A percentile compares a stretch with the other conserved stretches of the same genome.
Conservation (phyloP, 1,140 invertebrate genomes). For the Neotoxoptera formosana region DNA sequence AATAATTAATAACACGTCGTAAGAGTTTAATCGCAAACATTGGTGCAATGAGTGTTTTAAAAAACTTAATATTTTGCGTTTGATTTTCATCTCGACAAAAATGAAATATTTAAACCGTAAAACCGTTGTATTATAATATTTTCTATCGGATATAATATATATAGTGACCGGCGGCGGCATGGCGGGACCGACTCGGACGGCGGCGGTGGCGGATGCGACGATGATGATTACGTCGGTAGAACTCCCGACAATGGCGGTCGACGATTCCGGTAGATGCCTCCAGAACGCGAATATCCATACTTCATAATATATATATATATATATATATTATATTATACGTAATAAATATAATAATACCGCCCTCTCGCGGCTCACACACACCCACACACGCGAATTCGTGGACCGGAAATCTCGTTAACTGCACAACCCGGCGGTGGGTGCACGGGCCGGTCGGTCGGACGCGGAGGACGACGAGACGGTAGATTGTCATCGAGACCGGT, state of each 20-base stretch:
- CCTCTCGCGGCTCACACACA: too few species aligned
- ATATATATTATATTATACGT: too few species aligned
- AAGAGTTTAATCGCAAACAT: too few species aligned
- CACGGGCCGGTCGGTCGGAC: neutral
- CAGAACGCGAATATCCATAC: neutral
- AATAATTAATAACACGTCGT: too few species aligned
- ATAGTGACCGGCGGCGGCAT: neutral
- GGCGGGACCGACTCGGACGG: neutral
- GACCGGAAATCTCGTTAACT: neutral
- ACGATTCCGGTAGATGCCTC: neutral
- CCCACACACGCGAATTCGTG: neutral
- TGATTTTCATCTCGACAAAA: neutral
- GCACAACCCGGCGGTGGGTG: neutral
- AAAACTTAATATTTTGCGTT: neutral
- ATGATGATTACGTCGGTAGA: neutral
- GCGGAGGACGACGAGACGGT: neutral
- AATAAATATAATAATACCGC: too few species aligned
- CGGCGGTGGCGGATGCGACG: neutral
- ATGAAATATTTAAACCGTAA: neutral
- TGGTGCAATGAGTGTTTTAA: too few species aligned
- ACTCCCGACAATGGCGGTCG: neutral
- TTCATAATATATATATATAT: too few species aligned
- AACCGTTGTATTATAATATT: neutral
- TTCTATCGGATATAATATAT: neutral
- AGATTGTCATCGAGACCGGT: neutral